A percentile compares a stretch with the other conserved stretches of the same genome.
Conservation (phyloP, 2,888 invertebrate species). For the Pyralis farinalis region DNA sequence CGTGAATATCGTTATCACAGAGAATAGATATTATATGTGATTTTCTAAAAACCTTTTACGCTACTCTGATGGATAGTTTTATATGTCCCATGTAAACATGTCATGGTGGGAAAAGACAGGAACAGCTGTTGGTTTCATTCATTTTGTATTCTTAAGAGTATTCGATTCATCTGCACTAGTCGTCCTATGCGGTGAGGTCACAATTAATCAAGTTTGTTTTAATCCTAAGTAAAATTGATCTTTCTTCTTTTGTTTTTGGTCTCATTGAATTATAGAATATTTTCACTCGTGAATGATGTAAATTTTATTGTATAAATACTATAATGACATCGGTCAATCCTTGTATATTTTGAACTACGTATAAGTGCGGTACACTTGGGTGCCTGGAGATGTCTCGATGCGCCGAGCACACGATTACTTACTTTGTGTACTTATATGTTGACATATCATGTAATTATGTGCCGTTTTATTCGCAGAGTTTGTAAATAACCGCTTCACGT, state of each 20-base stretch:
- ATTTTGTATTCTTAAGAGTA: no score
- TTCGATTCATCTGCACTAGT: no score
- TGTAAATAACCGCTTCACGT: conserved; percentile 48
- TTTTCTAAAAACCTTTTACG: no score
- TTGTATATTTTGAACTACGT: conserved; percentile 32
- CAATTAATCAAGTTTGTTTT: no score
- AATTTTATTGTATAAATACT: conserved; percentile 34
- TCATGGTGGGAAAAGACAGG: no score
- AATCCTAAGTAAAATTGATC: no score
- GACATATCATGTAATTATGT: conserved; percentile 50
- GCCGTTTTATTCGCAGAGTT: conserved; percentile 31
- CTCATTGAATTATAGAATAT: conserved; percentile 4
- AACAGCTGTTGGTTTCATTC: no score
- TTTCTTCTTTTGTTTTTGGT: neutral
- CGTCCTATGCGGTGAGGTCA: no score
- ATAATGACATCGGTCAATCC: conserved; percentile 29
- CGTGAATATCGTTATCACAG: no score
- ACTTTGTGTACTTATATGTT: conserved; percentile 47
- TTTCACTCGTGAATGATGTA: conserved; percentile 30
- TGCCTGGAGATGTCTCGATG: conserved; percentile 44
- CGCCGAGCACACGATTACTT: conserved; percentile 21
- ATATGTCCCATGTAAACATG: no score
- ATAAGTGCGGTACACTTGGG: conserved; percentile 37
- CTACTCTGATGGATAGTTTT: no score
- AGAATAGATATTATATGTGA: no score